Evolutionary conservation across 2,888 invertebrate genomes (phyloP).

Genomic region (Phymatocera aterrima): DNA sequence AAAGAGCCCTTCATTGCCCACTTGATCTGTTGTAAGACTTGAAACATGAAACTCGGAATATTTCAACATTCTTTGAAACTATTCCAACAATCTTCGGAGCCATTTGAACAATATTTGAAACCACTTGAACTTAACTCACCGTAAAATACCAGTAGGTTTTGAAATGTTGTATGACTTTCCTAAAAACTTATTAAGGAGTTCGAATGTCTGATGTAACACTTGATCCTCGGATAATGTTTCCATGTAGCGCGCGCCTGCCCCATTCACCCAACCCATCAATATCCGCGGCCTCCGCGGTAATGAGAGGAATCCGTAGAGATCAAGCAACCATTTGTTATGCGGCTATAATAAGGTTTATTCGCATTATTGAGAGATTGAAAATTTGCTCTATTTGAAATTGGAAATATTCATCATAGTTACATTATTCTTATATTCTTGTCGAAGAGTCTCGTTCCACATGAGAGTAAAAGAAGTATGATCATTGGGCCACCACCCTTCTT

Average conservation of each 20-base stretch:
- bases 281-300: slow-evolving; percentile 79
- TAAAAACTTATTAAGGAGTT: slow-evolving; percentile 76
- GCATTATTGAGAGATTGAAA: not conserved
- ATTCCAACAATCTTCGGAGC: no score
- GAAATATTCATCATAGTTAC: slow-evolving; percentile 52
- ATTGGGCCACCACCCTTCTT: slow-evolving; percentile 80
- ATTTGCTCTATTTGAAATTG: not conserved
- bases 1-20: no score
- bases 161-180: slow-evolving; percentile 75
- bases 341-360: slow-evolving; percentile 55
- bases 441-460: slow-evolving; percentile 78
- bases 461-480: slow-evolving; percentile 77
- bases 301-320: slow-evolving; percentile 79
- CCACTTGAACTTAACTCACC: slow-evolving; percentile 71
- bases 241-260: slow-evolving; percentile 78
- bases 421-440: slow-evolving; percentile 55
- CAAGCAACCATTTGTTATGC: slow-evolving; percentile 78
- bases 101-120: no score
- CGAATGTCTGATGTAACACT: slow-evolving; percentile 74
- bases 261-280: slow-evolving; percentile 82
- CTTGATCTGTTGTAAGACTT: no score
- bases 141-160: slow-evolving; percentile 74
- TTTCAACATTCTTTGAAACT: no score
- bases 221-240: slow-evolving; percentile 78
- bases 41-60: no score